Evolutionary conservation across 2,888 invertebrate species (phyloP).

Genomic region (Pantelozetes paolii): DNA sequence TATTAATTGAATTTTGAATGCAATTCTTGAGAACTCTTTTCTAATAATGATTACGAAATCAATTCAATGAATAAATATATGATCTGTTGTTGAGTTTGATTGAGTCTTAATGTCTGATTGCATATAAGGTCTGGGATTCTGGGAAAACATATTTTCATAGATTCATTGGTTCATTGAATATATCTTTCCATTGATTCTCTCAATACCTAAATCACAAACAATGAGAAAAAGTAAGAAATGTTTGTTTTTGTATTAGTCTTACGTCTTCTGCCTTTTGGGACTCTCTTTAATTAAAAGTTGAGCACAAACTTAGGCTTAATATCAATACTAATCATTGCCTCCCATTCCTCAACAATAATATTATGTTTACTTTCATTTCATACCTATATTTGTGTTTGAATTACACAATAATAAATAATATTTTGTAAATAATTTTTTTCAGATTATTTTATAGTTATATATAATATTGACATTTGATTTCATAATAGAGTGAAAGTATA

Average conservation of each 20-base stretch:
- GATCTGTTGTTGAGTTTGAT: not conserved
- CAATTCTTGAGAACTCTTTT: not conserved
- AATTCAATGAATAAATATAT: not conserved
- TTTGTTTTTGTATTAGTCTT: not conserved
- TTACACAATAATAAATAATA: not conserved
- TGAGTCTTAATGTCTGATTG: not conserved
- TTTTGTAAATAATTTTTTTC: not conserved
- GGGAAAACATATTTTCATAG: not conserved
- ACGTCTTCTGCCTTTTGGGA: not conserved
- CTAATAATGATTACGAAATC: not conserved
- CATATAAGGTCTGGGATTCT: not conserved
- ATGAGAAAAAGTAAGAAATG: not conserved
- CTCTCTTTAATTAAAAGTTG: slow-evolving; percentile 19
- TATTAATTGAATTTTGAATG: not conserved
- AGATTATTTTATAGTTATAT: not conserved
- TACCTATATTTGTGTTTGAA: not conserved
- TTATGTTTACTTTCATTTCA: not conserved
- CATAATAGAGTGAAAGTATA: slow-evolving; percentile 3
- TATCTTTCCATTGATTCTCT: not conserved
- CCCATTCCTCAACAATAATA: not conserved
- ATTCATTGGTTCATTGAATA: not conserved
- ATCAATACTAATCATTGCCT: not conserved
- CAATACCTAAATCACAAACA: not conserved
- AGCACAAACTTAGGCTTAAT: not conserved
- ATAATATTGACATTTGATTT: slow-evolving; percentile 14